Percentiles rank a stretch among this genome's conserved stretches.
Evolutionary conservation across 2,888 invertebrate genomes (phyloP).

Genomic region (Drosophila mimica): DNA sequence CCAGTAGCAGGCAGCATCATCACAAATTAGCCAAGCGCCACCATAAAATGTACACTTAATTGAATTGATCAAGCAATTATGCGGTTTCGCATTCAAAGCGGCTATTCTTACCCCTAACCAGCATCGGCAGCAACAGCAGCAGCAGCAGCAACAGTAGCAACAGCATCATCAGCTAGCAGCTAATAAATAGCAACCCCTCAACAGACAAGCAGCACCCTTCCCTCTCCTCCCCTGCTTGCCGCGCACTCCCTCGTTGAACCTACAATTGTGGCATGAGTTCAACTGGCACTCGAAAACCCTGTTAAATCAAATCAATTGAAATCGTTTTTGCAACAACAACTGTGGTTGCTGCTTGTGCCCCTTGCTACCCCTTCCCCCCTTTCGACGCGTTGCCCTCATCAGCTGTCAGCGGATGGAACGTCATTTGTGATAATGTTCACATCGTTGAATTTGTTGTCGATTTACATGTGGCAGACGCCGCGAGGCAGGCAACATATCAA

Average conservation of each 20-base stretch:
- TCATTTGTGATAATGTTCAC: conserved; percentile 50
- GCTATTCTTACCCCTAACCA: conserved; percentile 29
- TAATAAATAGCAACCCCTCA: conserved; percentile 41
- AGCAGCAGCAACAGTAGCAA: neutral
- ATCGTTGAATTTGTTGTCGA: conserved; percentile 10
- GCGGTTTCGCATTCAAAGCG: conserved; percentile 38
- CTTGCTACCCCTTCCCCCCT: neutral
- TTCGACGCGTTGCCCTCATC: conserved; percentile 43
- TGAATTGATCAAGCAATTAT: conserved; percentile 58
- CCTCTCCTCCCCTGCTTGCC: too few species aligned
- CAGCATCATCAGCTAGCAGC: conserved; percentile 15
- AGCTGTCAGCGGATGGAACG: conserved; percentile 37
- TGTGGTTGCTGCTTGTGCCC: conserved; percentile 6
- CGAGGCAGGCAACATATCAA: conserved; percentile 52
- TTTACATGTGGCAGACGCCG: conserved; percentile 25
- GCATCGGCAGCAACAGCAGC: conserved; percentile 23
- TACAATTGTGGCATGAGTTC: neutral
- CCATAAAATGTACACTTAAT: conserved; percentile 48
- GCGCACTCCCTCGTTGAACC: neutral
- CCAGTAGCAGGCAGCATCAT: neutral
- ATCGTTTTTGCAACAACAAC: conserved; percentile 28
- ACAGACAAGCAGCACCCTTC: neutral
- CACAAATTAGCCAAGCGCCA: conserved; percentile 50
- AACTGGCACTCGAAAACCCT: conserved; percentile 50
- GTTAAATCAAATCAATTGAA: conserved; percentile 67